Evolutionary conservation across 2,888 invertebrate species (phyloP).

Genomic region (Chaetogeoica ovagalla): DNA sequence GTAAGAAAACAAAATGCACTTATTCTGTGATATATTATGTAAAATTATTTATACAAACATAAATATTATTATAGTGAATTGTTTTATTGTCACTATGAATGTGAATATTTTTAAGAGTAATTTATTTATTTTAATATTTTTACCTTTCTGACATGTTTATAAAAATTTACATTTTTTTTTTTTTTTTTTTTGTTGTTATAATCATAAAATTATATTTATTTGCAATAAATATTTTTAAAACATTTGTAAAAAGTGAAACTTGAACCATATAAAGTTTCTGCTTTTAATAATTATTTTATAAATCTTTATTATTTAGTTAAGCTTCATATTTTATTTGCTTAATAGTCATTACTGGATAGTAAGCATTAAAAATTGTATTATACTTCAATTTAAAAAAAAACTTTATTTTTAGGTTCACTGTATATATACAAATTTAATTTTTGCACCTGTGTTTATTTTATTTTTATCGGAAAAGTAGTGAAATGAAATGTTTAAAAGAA

Average conservation of each 20-base stretch:
- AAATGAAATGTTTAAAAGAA: slow-evolving; percentile 2
- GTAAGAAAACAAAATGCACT: neutral
- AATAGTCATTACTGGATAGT: slow-evolving; percentile 26
- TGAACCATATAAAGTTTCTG: slow-evolving; percentile 18
- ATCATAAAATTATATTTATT: slow-evolving; percentile 33
- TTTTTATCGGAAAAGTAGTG: neutral
- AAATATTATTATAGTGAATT: neutral
- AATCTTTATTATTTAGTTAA: slow-evolving; percentile 21
- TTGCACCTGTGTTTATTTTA: neutral
- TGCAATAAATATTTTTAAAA: slow-evolving; percentile 15
- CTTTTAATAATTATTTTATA: slow-evolving; percentile 28
- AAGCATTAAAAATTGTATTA: slow-evolving; percentile 45
- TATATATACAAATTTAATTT: neutral
- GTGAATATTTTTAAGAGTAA: too few relatives aligned
- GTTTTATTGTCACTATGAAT: neutral
- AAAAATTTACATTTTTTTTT: neutral
- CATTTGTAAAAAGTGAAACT: slow-evolving; percentile 33
- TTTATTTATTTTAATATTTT: neutral
- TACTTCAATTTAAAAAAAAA: neutral
- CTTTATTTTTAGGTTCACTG: neutral
- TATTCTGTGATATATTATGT: neutral
- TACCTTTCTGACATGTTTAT: neutral
- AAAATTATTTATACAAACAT: slow-evolving; percentile 1
- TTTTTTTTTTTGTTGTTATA: too few relatives aligned
- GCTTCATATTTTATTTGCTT: slow-evolving; percentile 51